Conservation (phyloP, 2,888 invertebrate species). For the Agrochola litura region DNA sequence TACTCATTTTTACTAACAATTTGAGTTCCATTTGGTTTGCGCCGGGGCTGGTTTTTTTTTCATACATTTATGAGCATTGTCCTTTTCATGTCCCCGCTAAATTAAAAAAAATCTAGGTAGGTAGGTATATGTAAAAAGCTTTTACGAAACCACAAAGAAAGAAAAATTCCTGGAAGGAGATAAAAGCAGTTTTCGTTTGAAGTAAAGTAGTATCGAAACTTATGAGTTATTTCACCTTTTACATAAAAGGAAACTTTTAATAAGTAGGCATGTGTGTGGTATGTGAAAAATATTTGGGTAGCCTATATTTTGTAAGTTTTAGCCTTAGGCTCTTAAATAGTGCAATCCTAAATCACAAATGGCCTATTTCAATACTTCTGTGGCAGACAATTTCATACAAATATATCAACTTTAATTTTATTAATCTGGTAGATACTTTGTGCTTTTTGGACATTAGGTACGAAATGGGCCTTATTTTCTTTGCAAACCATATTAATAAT, state of each 20-base stretch:
- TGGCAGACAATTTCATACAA: neutral
- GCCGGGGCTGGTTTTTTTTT: too few species aligned
- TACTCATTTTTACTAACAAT: too few species aligned
- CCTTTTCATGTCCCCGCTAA: neutral
- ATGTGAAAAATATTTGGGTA: neutral
- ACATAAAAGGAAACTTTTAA: neutral
- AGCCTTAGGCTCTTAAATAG: too few species aligned
- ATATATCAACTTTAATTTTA: too few species aligned
- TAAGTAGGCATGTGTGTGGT: neutral
- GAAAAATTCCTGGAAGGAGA: neutral
- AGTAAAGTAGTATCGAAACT: neutral
- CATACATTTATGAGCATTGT: too few species aligned
- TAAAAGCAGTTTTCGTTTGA: neutral
- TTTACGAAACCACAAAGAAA: slow-evolving; percentile 4
- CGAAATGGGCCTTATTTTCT: neutral
- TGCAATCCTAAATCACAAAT: too few species aligned
- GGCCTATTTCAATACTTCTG: neutral
- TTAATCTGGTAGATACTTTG: neutral
- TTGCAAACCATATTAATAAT: neutral
- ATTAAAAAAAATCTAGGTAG: neutral
- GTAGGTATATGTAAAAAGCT: neutral
- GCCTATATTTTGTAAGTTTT: neutral
- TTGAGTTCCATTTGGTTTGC: too few species aligned
- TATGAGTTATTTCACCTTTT: neutral
- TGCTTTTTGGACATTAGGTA: neutral